Evolutionary conservation across 2,113 vertebrate genomes (phyloP).

Genomic region (Crotophaga sulcirostris): DNA sequence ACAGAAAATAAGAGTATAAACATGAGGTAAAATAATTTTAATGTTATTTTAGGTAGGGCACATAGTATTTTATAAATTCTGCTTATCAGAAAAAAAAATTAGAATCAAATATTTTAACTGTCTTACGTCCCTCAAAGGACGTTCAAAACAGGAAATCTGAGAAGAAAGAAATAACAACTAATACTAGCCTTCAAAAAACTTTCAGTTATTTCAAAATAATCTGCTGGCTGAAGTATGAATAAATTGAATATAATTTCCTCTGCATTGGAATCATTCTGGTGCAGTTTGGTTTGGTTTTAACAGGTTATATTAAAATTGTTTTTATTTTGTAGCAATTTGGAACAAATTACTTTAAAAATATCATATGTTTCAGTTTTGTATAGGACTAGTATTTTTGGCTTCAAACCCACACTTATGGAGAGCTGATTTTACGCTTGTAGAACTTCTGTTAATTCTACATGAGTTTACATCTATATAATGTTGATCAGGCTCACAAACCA

Average conservation of each 20-base stretch:
- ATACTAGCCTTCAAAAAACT: neutral
- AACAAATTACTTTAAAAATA: neutral
- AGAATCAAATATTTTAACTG: neutral
- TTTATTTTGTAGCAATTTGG: neutral
- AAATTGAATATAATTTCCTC: slow-evolving; percentile 8
- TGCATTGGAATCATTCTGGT: neutral
- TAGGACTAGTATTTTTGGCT: neutral
- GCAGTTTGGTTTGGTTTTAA: neutral
- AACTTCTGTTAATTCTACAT: neutral
- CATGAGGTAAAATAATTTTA: neutral
- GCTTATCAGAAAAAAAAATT: neutral
- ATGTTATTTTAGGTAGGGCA: neutral
- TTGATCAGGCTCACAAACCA: neutral
- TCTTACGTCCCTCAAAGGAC: neutral
- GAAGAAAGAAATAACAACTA: neutral
- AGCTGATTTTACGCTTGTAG: neutral
- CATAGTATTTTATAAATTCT: neutral
- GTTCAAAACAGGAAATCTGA: neutral
- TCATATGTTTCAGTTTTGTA: neutral
- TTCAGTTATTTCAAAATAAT: slow-evolving; percentile 6
- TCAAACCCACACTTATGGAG: neutral
- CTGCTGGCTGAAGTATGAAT: neutral
- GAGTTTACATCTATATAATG: neutral
- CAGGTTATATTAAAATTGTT: neutral
- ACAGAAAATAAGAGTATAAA: neutral